Evolutionary conservation across 1,140 invertebrate species (phyloP).

Genomic region (Lamellibrachia luymesi): DNA sequence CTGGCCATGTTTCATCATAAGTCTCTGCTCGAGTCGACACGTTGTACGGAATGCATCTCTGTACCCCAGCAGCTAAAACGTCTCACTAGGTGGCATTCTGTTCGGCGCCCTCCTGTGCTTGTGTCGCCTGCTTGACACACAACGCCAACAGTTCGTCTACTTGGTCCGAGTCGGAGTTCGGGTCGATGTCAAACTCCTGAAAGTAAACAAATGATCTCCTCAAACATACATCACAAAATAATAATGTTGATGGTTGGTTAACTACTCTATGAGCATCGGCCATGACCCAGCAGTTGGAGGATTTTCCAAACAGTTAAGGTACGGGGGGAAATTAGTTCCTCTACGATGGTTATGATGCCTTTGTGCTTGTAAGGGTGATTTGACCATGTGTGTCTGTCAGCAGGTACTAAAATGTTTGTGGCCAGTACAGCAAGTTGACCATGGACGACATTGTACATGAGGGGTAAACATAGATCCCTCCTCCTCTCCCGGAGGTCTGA

Average conservation of each 20-base stretch:
- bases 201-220: slow-evolving; percentile 28
- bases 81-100: slow-evolving; percentile 8
- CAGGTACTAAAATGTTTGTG: too few species aligned
- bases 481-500: too few species aligned
- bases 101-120: slow-evolving; percentile 10
- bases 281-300: too few species aligned
- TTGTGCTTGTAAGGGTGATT: too few species aligned
- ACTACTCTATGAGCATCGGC: too few species aligned
- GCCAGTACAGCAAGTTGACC: too few species aligned
- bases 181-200: slow-evolving; percentile 56
- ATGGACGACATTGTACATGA: too few species aligned
- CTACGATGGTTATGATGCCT: too few species aligned
- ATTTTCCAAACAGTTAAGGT: too few species aligned
- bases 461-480: too few species aligned
- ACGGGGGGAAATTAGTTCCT: too few species aligned
- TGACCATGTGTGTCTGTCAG: too few species aligned
- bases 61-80: not conserved
- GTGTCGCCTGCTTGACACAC: slow-evolving; percentile 49
- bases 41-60: not conserved
- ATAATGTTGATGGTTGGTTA: not conserved
- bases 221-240: not conserved
- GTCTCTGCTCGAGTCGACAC: not conserved
- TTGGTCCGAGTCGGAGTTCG: slow-evolving; percentile 50
- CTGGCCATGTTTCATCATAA: not conserved
- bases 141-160: slow-evolving; percentile 53